Evolutionary conservation across 2,888 invertebrate species (phyloP).

Genomic region (Tanaodytes sp.): DNA sequence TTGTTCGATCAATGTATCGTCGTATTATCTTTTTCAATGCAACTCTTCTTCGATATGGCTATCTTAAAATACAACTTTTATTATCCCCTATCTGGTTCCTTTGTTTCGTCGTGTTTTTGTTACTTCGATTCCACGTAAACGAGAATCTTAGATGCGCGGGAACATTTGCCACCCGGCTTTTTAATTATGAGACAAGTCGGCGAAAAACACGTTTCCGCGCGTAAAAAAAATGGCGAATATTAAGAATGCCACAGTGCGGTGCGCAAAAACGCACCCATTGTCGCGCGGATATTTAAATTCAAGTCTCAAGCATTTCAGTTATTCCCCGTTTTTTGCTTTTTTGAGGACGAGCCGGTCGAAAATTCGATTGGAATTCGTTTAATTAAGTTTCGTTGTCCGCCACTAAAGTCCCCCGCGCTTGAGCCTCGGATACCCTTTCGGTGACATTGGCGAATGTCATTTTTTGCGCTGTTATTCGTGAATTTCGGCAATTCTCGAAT

Average conservation of each 20-base stretch:
- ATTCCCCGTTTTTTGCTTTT: slow-evolving; percentile 2
- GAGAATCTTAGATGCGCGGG: slow-evolving; percentile 22
- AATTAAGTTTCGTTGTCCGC: slow-evolving; percentile 27
- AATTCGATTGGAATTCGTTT: slow-evolving; percentile 22
- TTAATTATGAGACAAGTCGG: slow-evolving; percentile 41
- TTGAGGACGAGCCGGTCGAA: slow-evolving; percentile 1
- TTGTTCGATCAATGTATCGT: too few relatives aligned
- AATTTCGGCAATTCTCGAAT: too few relatives aligned
- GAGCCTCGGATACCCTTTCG: too few relatives aligned
- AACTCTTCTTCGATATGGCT: too few relatives aligned
- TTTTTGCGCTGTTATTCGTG: too few relatives aligned
- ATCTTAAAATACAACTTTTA: too few relatives aligned
- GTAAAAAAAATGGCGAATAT: slow-evolving; percentile 36
- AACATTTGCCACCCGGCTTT: slow-evolving; percentile 35
- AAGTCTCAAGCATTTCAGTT: slow-evolving; percentile 10
- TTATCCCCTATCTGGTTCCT: too few relatives aligned
- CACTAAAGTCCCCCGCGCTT: too few relatives aligned
- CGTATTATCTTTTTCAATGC: too few relatives aligned
- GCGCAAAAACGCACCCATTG: slow-evolving; percentile 31
- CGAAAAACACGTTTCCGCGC: slow-evolving; percentile 43
- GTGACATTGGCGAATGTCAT: too few relatives aligned
- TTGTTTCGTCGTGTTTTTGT: too few relatives aligned
- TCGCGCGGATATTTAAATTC: slow-evolving; percentile 31
- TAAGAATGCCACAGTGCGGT: slow-evolving; percentile 28
- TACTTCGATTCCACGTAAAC: too few relatives aligned